A percentile compares a stretch with the other conserved stretches of the same genome.
phyloP scores from a whole-genome alignment of 2,113 vertebrate species.

The Ploceus nigricollis region DNA sequence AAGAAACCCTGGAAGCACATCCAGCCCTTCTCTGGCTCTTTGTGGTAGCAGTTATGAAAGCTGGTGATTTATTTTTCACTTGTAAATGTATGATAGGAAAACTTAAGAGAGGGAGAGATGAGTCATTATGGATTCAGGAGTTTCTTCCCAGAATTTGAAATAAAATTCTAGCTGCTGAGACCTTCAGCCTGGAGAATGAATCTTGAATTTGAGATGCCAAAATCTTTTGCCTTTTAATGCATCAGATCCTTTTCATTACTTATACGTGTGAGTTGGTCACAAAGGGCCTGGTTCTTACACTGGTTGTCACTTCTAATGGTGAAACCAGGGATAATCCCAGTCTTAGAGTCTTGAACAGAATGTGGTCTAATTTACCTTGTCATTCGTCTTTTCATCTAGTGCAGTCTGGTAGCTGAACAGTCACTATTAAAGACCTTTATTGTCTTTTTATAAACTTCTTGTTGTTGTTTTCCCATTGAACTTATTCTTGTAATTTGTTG shows the following conservation, averaged over 20 bases:
- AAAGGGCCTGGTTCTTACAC: not conserved
- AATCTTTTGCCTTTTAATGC: not conserved
- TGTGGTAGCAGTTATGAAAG: conserved; percentile 8
- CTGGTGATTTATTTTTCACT: conserved; percentile 6
- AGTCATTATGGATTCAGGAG: conserved; percentile 14
- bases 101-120: conserved; percentile 18
- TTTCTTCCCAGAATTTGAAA: conserved; percentile 7
- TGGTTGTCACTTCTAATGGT: not conserved
- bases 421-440: not conserved
- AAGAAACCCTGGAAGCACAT: not conserved
- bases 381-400: not conserved
- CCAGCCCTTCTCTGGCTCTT: not conserved
- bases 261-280: not conserved
- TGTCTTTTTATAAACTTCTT: not conserved
- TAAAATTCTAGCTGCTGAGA: not conserved
- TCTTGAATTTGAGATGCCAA: not conserved
- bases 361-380: not conserved
- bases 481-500: not conserved
- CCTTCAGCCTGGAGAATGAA: not conserved
- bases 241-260: not conserved
- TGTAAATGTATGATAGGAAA: not conserved
- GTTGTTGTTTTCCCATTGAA: not conserved
- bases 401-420: not conserved
- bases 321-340: not conserved
- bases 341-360: not conserved